Conservation (phyloP, 2,888 invertebrate species). For the Calameuta filiformis region DNA sequence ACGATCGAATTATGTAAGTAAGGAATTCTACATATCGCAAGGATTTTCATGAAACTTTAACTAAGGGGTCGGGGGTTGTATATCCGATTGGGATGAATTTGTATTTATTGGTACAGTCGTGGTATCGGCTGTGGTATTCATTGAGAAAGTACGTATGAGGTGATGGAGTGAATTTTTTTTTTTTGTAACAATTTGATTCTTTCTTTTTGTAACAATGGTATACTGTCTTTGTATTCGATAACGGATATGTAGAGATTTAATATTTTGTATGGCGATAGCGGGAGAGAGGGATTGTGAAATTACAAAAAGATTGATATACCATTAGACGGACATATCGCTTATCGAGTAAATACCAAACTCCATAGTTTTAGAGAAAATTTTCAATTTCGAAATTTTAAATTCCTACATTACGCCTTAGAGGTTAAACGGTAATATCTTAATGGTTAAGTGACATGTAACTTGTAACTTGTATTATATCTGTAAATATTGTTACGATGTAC, state of each 20-base stretch:
- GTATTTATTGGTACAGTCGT: conserved; percentile 10
- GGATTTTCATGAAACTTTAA: background rate
- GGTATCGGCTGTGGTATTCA: background rate
- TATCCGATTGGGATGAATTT: conserved; percentile 8
- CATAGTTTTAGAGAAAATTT: conserved; percentile 48
- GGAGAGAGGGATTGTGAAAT: background rate
- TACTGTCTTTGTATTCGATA: background rate
- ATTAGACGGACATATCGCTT: conserved; percentile 59
- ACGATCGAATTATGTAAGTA: conserved; percentile 16
- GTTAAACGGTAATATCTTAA: conserved; percentile 49
- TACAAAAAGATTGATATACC: conserved; percentile 6
- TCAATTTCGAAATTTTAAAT: conserved; percentile 51
- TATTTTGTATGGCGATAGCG: background rate
- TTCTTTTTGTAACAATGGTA: background rate
- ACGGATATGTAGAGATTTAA: background rate
- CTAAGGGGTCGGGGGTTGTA: background rate
- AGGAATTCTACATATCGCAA: conserved; percentile 31
- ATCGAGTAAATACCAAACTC: conserved; percentile 48
- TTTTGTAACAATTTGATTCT: background rate
- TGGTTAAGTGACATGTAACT: conserved; percentile 21
- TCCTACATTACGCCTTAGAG: conserved; percentile 31
- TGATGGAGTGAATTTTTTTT: background rate
- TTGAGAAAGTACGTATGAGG: background rate
- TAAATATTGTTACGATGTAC: conserved; percentile 65
- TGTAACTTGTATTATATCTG: conserved; percentile 59